These are phyloP conservation scores for Sceloporus undulatus DNA, from an alignment of 2,113 vertebrate genomes.

Conservation along the genomic window DNA sequence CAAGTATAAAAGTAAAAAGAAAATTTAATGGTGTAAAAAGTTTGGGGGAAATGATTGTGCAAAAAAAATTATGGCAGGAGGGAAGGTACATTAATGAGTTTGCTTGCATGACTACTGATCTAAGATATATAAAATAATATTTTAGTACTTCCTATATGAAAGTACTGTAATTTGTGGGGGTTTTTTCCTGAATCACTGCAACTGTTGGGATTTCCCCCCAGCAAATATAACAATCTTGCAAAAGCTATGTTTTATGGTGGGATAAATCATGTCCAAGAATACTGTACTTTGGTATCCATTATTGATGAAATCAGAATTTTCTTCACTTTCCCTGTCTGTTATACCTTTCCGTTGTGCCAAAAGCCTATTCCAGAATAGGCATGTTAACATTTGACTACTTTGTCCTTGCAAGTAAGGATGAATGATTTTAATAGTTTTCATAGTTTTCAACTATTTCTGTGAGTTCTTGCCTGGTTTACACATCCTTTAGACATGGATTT, in stretches of 20 bases:
- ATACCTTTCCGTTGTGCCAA: too few species aligned
- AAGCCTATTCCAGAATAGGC: too few species aligned
- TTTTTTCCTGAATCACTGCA: background rate
- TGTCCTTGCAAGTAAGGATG: too few species aligned
- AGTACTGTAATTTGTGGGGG: background rate
- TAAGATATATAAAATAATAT: background rate
- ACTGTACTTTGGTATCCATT: too few species aligned
- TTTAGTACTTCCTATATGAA: background rate
- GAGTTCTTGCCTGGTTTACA: too few species aligned
- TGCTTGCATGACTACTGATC: background rate
- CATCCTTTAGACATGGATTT: too few species aligned
- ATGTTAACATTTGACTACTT: too few species aligned
- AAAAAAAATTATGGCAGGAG: background rate
- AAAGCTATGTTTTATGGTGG: background rate
- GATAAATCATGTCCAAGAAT: background rate
- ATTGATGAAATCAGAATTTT: too few species aligned
- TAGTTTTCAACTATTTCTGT: too few species aligned
- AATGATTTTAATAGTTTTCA: too few species aligned
- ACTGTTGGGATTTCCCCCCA: background rate
- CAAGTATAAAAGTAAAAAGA: constrained; percentile 37
- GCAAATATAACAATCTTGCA: background rate
- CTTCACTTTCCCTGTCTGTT: too few species aligned
- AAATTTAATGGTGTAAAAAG: background rate
- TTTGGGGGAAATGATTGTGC: background rate
- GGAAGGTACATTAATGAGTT: background rate